Evolutionary conservation across 2,113 vertebrate genomes (phyloP).

Genomic region (Craseonycteris thonglongyai): DNA sequence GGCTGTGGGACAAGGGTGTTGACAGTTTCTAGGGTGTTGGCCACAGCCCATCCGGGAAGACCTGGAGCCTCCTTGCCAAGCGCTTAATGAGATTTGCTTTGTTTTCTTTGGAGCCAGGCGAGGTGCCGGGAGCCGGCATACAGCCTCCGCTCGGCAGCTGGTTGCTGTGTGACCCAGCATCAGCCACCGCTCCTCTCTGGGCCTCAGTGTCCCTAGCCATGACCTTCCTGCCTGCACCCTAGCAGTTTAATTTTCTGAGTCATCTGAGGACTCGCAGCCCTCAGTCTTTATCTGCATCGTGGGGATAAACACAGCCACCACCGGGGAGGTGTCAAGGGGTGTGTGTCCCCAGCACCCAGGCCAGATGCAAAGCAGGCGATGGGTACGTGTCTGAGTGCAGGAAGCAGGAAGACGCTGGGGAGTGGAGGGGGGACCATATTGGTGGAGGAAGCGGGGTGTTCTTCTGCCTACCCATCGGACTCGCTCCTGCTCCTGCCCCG

Average conservation of each 20-base stretch:
- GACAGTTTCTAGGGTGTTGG: background rate
- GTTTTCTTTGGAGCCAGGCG: background rate
- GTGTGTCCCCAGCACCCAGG: background rate
- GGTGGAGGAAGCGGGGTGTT: background rate
- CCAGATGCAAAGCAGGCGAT: too few species aligned
- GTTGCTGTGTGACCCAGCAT: background rate
- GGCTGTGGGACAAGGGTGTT: background rate
- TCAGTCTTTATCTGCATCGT: background rate
- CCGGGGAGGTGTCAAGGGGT: background rate
- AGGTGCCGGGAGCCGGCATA: background rate
- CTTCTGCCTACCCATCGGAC: background rate
- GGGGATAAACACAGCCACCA: background rate
- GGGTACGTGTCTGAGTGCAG: accelerated
- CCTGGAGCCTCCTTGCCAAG: background rate
- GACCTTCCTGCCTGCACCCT: background rate
- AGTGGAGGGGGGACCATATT: accelerated
- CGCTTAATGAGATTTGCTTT: background rate
- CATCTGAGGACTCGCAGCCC: background rate
- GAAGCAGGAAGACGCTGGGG: background rate
- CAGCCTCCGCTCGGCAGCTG: background rate
- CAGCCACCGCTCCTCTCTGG: background rate
- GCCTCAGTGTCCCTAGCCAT: background rate
- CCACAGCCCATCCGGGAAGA: background rate
- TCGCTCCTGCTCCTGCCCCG: background rate
- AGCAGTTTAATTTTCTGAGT: background rate